Evolutionary conservation across 2,797 vertebrate genomes (phyloP).

Genomic region (Sebastolobus altivelis): DNA sequence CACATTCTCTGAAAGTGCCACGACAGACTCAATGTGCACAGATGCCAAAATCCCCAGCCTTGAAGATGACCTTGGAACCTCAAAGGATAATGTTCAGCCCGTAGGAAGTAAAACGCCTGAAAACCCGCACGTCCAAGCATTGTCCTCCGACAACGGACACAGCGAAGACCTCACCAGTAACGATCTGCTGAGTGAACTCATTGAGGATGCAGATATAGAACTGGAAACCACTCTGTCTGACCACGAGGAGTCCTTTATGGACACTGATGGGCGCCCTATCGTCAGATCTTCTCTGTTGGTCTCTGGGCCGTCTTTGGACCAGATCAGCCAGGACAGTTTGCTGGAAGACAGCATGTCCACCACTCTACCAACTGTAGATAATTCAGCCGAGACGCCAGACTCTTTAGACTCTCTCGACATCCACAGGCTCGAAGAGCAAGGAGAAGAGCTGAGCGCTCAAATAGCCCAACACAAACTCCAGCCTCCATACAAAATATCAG

Average conservation of each 20-base stretch:
- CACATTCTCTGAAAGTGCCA: constrained; percentile 70
- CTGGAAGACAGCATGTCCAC: constrained; percentile 90
- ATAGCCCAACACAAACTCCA: constrained; percentile 87
- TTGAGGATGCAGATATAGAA: constrained; percentile 75
- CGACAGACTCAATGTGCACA: constrained; percentile 75
- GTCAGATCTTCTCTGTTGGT: constrained; percentile 79
- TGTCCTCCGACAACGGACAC: constrained; percentile 63
- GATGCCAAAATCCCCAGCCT: constrained; percentile 84
- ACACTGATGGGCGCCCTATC: constrained; percentile 67
- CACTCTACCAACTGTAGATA: constrained; percentile 84
- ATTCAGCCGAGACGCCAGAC: constrained; percentile 90
- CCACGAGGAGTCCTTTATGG: constrained; percentile 78
- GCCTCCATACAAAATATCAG: constrained; percentile 94
- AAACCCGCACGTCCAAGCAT: constrained; percentile 48
- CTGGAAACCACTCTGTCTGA: constrained; percentile 69
- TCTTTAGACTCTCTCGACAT: constrained; percentile 94
- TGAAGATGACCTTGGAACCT: constrained; percentile 68
- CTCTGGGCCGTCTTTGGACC: constrained; percentile 89
- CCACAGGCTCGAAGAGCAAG: constrained; percentile 85
- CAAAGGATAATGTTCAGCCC: constrained; percentile 52
- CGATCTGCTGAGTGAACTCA: constrained; percentile 76
- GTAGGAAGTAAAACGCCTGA: constrained; percentile 50
- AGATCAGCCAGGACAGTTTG: constrained; percentile 93
- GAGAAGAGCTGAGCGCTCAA: constrained; percentile 76
- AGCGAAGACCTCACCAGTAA: constrained; percentile 77